Percentiles rank a stretch among this genome's conserved stretches.
Conservation (phyloP, 92 coral and sea anemone species). For the Montipora capitata region DNA sequence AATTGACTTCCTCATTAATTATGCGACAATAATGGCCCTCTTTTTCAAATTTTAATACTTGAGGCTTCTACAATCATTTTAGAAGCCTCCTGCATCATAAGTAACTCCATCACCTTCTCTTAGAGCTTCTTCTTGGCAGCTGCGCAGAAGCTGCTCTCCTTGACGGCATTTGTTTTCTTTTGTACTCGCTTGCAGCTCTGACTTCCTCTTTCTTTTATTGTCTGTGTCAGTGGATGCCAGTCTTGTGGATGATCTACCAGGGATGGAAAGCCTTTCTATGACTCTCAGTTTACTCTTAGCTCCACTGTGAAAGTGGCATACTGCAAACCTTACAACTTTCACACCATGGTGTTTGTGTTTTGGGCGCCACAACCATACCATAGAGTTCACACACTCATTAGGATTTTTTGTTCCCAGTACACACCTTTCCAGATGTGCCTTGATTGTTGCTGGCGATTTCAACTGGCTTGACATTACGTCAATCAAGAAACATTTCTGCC, state of each 20-base stretch:
- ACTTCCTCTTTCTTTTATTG: too few species aligned
- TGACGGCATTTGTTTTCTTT: not conserved
- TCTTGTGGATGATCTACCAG: too few species aligned
- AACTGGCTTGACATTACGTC: too few species aligned
- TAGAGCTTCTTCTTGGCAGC: conserved; percentile 63
- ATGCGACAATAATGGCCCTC: not conserved
- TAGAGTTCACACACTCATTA: conserved; percentile 50
- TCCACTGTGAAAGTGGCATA: too few species aligned
- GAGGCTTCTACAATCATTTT: conserved; percentile 24
- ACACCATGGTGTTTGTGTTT: not conserved
- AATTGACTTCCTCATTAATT: conserved; percentile 14
- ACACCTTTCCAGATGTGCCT: conserved; percentile 35
- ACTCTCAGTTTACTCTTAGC: too few species aligned
- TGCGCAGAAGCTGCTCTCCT: conserved; percentile 49
- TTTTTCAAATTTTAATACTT: not conserved
- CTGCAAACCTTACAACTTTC: conserved; percentile 27
- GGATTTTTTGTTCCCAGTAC: conserved; percentile 57
- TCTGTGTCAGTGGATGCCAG: too few species aligned
- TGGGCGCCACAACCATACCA: conserved; percentile 51
- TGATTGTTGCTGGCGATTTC: too few species aligned
- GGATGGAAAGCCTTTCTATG: conserved; percentile 46
- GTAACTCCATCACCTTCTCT: conserved; percentile 66
- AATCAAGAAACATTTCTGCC: too few species aligned
- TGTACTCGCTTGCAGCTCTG: too few species aligned
- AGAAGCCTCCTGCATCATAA: conserved; percentile 67